Conservation (phyloP, 2,797 vertebrate species). For the Channallabes apus region DNA sequence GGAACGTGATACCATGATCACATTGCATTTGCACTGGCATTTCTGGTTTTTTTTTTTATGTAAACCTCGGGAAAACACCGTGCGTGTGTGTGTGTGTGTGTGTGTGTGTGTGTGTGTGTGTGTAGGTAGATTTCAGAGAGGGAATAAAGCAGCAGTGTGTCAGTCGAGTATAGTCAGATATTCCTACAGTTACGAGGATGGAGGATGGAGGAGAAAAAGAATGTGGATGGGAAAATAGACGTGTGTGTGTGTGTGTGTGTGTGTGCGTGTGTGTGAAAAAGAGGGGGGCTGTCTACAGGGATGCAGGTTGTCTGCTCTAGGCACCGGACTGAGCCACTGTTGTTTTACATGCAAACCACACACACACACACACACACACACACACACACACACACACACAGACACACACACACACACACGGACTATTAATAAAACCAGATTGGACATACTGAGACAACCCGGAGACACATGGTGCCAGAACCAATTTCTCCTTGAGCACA, state of each 20-base stretch:
- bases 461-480: slow-evolving; percentile 15
- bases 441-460: slow-evolving; percentile 1
- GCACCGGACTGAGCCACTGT: slow-evolving; percentile 11
- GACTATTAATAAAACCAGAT: not conserved
- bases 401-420: not conserved
- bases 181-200: not conserved
- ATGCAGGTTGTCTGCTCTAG: slow-evolving; percentile 16
- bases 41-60: not conserved
- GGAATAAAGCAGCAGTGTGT: not conserved
- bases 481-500: not conserved
- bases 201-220: not conserved
- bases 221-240: not conserved
- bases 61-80: not conserved
- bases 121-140: not conserved
- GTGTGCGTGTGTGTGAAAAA: not conserved
- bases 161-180: not conserved
- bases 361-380: not conserved
- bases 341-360: slow-evolving; percentile 15
- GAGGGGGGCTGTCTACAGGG: not conserved
- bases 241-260: not conserved
- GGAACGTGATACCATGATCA: slow-evolving; percentile 16
- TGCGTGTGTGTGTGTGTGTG: not conserved
- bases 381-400: not conserved
- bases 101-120: not conserved
- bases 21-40: not conserved